phyloP scores from a whole-genome alignment of 2,888 invertebrate genomes.

The Apodemia duryi region DNA sequence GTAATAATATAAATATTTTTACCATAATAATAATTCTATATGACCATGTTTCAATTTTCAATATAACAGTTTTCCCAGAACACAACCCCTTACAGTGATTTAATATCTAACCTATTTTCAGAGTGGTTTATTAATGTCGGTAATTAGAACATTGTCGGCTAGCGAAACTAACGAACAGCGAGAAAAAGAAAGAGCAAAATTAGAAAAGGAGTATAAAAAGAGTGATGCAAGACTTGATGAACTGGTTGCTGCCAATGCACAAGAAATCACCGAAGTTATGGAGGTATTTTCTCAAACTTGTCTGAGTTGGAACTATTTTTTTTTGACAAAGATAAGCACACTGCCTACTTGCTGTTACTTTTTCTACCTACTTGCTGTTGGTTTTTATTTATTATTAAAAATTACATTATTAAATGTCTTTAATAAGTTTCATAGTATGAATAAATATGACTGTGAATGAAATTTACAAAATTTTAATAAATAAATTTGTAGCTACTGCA shows the following conservation, averaged over 20 bases:
- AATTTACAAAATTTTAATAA: too few relatives aligned
- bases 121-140: slow-evolving; percentile 95
- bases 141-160: slow-evolving; percentile 95
- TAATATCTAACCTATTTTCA: slow-evolving; percentile 43
- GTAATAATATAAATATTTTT: slow-evolving; percentile 61
- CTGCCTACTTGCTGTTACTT: too few relatives aligned
- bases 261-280: slow-evolving; percentile 91
- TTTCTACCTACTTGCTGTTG: too few relatives aligned
- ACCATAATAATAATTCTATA: neutral
- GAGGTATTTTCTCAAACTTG: slow-evolving; percentile 54
- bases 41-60: neutral
- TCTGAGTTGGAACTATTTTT: neutral
- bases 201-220: slow-evolving; percentile 95
- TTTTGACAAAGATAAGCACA: too few relatives aligned
- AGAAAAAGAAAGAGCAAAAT: slow-evolving; percentile 94
- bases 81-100: too few relatives aligned
- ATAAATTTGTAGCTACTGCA: too few relatives aligned
- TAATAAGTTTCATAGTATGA: too few relatives aligned
- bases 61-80: too few relatives aligned
- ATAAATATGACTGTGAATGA: too few relatives aligned
- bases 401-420: too few relatives aligned
- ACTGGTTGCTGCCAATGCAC: slow-evolving; percentile 91
- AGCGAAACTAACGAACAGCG: slow-evolving; percentile 96
- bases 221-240: slow-evolving; percentile 94
- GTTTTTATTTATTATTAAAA: too few relatives aligned